Percentiles rank a stretch among this genome's conserved stretches.
Conservation (phyloP, 2,888 invertebrate species). For the Drepanosiphum platanoidis region DNA sequence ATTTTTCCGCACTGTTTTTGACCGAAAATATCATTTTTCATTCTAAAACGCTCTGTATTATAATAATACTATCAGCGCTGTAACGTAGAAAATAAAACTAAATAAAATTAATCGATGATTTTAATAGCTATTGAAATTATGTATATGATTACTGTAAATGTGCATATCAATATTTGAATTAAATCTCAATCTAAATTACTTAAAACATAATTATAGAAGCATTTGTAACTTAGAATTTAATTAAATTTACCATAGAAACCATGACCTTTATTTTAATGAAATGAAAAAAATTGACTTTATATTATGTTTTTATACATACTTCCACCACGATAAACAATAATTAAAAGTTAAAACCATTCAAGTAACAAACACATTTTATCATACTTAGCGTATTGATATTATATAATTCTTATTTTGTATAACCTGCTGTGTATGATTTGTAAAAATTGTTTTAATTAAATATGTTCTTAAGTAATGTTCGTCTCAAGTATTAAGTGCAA, state of each 20-base stretch:
- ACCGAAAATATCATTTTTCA: too few species aligned
- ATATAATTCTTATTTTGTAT: too few species aligned
- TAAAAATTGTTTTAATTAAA: too few species aligned
- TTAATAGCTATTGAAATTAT: neutral
- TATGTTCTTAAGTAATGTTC: too few species aligned
- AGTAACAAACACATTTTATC: neutral
- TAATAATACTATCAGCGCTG: neutral
- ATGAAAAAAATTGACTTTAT: neutral
- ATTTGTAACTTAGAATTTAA: neutral
- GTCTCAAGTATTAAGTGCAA: too few species aligned
- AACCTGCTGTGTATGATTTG: too few species aligned
- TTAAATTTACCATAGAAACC: neutral
- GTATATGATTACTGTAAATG: neutral
- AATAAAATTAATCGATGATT: neutral
- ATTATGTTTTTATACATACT: neutral
- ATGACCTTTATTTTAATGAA: neutral
- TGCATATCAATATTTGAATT: neutral
- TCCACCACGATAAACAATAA: neutral
- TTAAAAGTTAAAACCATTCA: neutral
- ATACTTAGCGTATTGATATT: too few species aligned
- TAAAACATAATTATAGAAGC: neutral
- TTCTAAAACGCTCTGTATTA: neutral
- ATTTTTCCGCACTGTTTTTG: too few species aligned
- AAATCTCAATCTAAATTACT: neutral
- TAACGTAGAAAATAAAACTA: neutral